phyloP scores from a whole-genome alignment of 2,888 invertebrate species.

The Tiliacea citrago region DNA sequence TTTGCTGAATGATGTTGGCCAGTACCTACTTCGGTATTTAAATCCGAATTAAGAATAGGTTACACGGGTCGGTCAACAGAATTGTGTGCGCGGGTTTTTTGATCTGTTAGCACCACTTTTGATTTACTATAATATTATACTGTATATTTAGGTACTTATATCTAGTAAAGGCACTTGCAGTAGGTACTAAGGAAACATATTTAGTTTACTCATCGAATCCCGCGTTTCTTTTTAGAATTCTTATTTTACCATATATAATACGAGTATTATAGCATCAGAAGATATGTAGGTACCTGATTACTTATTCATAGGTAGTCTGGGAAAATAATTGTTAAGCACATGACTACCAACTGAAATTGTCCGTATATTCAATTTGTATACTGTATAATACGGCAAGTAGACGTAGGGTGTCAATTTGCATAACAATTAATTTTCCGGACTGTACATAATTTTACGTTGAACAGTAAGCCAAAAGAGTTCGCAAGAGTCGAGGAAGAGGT shows the following conservation, averaged over 20 bases:
- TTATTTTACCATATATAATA: not conserved
- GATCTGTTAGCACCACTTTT: not conserved
- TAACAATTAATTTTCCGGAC: not conserved
- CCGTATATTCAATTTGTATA: too few species aligned
- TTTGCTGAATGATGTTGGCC: slow-evolving; percentile 17
- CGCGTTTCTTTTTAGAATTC: not conserved
- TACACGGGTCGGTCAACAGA: not conserved
- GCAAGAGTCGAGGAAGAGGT: slow-evolving; percentile 73
- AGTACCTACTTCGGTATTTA: slow-evolving; percentile 5
- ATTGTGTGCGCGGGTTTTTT: not conserved
- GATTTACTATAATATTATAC: too few species aligned
- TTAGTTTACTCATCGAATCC: not conserved
- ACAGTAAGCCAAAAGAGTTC: slow-evolving; percentile 82
- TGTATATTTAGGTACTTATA: too few species aligned
- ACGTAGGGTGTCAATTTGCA: not conserved
- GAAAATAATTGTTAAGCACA: too few species aligned
- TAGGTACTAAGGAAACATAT: not conserved
- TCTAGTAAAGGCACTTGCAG: not conserved
- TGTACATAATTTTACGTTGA: not conserved
- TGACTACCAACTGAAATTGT: too few species aligned
- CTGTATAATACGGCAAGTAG: not conserved
- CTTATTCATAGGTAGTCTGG: too few species aligned
- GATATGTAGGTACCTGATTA: not conserved
- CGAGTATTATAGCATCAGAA: not conserved
- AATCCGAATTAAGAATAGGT: slow-evolving; percentile 5